phyloP scores from a whole-genome alignment of 92 coral and sea anemone genomes.

The Bergia sp. region DNA sequence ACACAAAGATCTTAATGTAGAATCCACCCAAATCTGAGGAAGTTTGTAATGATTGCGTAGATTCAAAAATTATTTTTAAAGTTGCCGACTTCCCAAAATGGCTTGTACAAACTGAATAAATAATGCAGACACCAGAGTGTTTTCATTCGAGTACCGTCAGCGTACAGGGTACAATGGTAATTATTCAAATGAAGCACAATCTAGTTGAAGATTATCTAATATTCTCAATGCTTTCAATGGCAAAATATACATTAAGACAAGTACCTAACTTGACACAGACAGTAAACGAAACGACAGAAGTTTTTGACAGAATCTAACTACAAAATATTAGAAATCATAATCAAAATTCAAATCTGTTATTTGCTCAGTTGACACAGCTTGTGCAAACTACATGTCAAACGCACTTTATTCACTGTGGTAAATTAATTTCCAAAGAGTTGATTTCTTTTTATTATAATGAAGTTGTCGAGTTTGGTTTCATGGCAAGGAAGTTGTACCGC shows the following conservation, averaged over 20 bases:
- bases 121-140: background rate
- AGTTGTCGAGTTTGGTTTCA: conserved; percentile 8
- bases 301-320: background rate
- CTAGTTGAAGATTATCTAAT: background rate
- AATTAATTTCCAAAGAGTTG: conserved; percentile 1
- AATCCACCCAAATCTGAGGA: background rate
- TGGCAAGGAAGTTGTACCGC: background rate
- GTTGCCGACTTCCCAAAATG: conserved; percentile 30
- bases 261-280: background rate
- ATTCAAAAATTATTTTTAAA: conserved; percentile 24
- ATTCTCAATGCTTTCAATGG: background rate
- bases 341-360: conserved; percentile 41
- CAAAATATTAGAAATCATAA: conserved; percentile 6
- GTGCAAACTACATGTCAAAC: conserved; percentile 14
- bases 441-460: background rate
- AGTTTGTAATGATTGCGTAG: conserved; percentile 20
- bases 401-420: conserved; percentile 5
- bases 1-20: background rate
- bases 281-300: background rate
- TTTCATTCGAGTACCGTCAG: conserved; percentile 1
- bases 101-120: conserved; percentile 31
- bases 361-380: conserved; percentile 26
- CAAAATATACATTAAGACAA: background rate
- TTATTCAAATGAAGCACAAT: conserved; percentile 24
- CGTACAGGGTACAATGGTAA: background rate